A percentile compares a stretch with the other conserved stretches of the same genome.
Evolutionary conservation across 2,113 vertebrate genomes (phyloP).

Genomic region (Asarcornis scutulata): DNA sequence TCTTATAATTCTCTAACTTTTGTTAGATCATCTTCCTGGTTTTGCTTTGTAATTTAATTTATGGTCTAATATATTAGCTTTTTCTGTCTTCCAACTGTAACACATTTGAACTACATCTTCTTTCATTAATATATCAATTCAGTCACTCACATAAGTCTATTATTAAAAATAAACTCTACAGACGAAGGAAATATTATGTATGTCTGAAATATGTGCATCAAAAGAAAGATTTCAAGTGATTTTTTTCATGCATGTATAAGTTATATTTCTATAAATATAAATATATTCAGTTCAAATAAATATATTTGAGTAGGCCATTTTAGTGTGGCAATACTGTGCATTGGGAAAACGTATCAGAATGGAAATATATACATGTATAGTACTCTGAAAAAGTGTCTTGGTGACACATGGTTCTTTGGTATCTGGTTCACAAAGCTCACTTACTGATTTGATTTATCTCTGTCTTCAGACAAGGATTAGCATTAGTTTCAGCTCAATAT

Average conservation of each 20-base stretch:
- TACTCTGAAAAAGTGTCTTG: not conserved
- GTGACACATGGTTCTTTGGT: not conserved
- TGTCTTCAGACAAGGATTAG: not conserved
- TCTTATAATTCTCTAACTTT: not conserved
- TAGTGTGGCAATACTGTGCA: not conserved
- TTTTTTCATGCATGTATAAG: not conserved
- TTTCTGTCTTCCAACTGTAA: not conserved
- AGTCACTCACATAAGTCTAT: not conserved
- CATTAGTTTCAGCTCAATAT: not conserved
- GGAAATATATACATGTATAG: not conserved
- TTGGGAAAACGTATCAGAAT: not conserved
- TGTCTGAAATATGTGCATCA: not conserved
- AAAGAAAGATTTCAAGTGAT: not conserved
- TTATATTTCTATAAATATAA: not conserved
- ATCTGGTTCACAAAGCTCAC: not conserved
- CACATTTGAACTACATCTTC: not conserved
- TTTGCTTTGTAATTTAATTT: not conserved
- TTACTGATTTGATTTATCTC: not conserved
- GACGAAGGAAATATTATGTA: not conserved
- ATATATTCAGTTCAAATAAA: not conserved
- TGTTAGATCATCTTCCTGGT: not conserved
- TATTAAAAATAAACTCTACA: not conserved
- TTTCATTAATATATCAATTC: not conserved
- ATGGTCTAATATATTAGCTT: not conserved
- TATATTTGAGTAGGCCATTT: not conserved